These are phyloP conservation scores for Ctenoplectra terminalis DNA, from an alignment of 1,140 invertebrate species.

Conservation along the genomic window DNA sequence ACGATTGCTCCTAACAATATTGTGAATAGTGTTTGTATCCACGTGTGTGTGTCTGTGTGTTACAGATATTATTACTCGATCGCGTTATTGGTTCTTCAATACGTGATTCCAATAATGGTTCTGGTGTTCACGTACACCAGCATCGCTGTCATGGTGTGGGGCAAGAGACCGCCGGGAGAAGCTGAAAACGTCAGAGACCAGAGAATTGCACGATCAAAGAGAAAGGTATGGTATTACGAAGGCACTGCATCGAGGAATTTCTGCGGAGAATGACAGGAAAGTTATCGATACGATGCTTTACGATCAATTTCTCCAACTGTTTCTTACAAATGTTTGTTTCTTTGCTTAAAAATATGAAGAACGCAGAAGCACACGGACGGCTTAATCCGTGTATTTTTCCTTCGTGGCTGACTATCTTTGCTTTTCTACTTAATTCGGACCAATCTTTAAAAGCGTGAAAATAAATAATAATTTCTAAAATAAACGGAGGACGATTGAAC, in stretches of 20 bases:
- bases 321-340: neutral
- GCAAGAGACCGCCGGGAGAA: constrained; percentile 92
- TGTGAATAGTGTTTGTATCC: too few relatives aligned
- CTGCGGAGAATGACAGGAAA: neutral
- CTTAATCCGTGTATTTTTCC: neutral
- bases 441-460: neutral
- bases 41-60: neutral
- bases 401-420: neutral
- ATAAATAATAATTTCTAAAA: neutral
- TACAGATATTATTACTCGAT: constrained; percentile 88
- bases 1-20: neutral
- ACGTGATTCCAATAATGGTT: constrained; percentile 92
- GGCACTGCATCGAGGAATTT: neutral
- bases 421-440: neutral
- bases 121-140: constrained; percentile 93
- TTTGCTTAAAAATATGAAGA: neutral
- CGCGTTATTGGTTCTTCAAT: constrained; percentile 92
- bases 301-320: neutral
- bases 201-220: constrained; percentile 92
- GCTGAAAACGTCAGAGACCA: constrained; percentile 91
- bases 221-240: constrained; percentile 87
- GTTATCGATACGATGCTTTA: neutral
- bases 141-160: constrained; percentile 95
- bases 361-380: neutral
- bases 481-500: neutral